These are phyloP conservation scores for Callinectes sapidus DNA, from an alignment of 2,888 invertebrate species.

Conservation along the genomic window DNA sequence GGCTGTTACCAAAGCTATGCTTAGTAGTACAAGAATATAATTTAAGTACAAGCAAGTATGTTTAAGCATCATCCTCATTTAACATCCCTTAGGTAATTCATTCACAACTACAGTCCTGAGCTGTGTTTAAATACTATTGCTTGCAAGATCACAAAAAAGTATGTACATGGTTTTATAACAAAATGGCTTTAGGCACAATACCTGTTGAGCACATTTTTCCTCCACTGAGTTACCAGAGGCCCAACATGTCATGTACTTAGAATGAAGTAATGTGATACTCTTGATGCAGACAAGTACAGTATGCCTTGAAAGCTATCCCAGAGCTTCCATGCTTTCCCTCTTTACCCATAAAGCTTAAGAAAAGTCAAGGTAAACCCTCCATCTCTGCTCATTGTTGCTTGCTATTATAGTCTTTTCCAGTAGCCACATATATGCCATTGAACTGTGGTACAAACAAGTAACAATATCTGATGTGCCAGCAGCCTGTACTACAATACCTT, in stretches of 20 bases:
- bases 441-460: neutral
- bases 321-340: neutral
- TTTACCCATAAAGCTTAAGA: neutral
- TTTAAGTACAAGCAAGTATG: conserved; percentile 9
- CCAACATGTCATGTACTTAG: conserved; percentile 36
- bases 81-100: conserved; percentile 54
- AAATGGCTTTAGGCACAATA: conserved; percentile 62
- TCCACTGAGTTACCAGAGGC: conserved; percentile 54
- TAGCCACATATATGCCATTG: neutral
- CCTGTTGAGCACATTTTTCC: conserved; percentile 62
- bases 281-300: conserved; percentile 24
- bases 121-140: conserved; percentile 54
- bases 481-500: neutral
- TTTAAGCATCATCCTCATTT: conserved; percentile 43
- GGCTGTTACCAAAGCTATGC: neutral
- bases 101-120: conserved; percentile 65
- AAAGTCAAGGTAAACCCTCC: conserved; percentile 8
- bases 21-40: conserved; percentile 12
- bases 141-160: conserved; percentile 52
- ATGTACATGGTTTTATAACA: conserved; percentile 61
- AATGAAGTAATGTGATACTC: conserved; percentile 45
- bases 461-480: neutral
- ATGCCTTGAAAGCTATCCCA: conserved; percentile 27
- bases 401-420: neutral
- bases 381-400: neutral